A percentile compares a stretch with the other conserved stretches of the same genome.
Evolutionary conservation across 2,888 invertebrate species (phyloP).

Genomic region (Hemithea aestivaria): DNA sequence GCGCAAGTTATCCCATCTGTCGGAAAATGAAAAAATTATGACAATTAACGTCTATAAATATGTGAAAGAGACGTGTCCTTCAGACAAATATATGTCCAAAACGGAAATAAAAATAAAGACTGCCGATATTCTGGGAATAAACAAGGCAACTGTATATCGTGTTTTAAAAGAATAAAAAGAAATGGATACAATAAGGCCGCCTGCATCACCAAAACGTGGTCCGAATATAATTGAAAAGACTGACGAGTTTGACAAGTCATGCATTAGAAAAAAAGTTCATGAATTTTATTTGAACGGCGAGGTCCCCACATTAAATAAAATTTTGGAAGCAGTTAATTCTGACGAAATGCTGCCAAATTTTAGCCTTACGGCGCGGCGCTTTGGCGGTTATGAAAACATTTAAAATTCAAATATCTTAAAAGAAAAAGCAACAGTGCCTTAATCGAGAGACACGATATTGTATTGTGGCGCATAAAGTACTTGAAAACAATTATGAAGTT

Average conservation of each 20-base stretch:
- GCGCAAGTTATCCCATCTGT: too few relatives aligned
- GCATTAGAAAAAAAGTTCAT: constrained; percentile 1
- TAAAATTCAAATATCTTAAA: constrained; percentile 2
- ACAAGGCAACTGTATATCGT: background rate
- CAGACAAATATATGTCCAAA: too few relatives aligned
- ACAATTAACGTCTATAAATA: too few relatives aligned
- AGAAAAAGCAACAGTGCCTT: background rate
- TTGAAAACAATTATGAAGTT: constrained; percentile 3
- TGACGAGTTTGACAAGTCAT: background rate
- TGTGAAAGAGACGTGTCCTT: too few relatives aligned
- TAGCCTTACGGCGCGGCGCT: background rate
- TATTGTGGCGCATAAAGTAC: constrained; percentile 4
- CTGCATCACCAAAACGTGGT: constrained; percentile 2
- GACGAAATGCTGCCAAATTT: constrained; percentile 2
- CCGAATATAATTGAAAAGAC: background rate
- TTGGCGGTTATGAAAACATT: background rate
- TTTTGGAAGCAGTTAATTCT: constrained; percentile 1
- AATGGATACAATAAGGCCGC: constrained; percentile 1
- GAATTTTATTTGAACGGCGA: constrained; percentile 1
- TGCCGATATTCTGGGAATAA: too few relatives aligned
- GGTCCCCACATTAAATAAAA: constrained; percentile 1
- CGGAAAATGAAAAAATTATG: too few relatives aligned
- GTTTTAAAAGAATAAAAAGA: constrained; percentile 1
- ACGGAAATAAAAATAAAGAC: too few relatives aligned
- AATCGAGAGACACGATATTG: constrained; percentile 4